Evolutionary conservation across 2,797 vertebrate genomes (phyloP).

Genomic region (Kryptopterus vitreolus): DNA sequence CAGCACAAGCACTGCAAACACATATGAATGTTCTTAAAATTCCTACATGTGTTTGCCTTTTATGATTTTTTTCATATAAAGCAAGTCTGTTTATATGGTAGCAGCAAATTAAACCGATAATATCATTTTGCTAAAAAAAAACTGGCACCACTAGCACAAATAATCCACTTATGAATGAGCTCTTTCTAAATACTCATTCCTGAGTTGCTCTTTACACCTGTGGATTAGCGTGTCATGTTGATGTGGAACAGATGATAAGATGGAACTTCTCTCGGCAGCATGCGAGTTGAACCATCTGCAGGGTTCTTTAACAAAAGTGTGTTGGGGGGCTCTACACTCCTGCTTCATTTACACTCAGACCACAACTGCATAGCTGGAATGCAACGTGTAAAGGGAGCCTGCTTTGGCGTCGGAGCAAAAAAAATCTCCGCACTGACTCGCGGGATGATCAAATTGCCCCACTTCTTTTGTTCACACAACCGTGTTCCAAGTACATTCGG

Average conservation of each 20-base stretch:
- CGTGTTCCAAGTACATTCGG: conserved; percentile 27
- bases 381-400: conserved; percentile 58
- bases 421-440: conserved; percentile 38
- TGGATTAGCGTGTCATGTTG: conserved; percentile 44
- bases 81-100: conserved; percentile 5
- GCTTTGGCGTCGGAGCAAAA: conserved; percentile 45
- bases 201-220: conserved; percentile 34
- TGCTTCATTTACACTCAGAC: conserved; percentile 52
- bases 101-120: neutral
- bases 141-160: neutral
- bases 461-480: conserved; percentile 8
- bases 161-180: conserved; percentile 9
- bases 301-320: conserved; percentile 22
- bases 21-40: neutral
- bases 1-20: neutral
- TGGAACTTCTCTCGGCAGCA: conserved; percentile 25
- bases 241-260: conserved; percentile 42
- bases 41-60: neutral
- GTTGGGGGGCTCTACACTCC: conserved; percentile 34
- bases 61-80: neutral
- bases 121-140: neutral
- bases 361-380: conserved; percentile 69
- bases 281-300: conserved; percentile 51
- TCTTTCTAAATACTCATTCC: neutral
- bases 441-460: conserved; percentile 37